Conservation (phyloP, 1,140 invertebrate genomes). For the Hydropsyche tenuis region DNA sequence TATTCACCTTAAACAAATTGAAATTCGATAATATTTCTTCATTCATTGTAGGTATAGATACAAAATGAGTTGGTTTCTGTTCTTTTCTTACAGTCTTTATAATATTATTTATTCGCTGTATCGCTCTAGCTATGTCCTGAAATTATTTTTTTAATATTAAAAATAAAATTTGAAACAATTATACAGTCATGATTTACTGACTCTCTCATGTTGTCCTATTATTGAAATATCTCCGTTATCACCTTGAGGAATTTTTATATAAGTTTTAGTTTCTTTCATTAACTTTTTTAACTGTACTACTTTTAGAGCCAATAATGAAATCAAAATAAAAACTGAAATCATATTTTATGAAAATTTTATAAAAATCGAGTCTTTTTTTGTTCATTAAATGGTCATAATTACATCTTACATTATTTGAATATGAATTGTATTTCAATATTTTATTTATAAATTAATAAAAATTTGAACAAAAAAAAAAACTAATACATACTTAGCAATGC, state of each 20-base stretch:
- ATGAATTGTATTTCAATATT: too few species aligned
- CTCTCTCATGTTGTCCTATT: conserved; percentile 39
- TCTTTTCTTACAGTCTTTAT: conserved; percentile 41
- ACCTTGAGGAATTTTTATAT: conserved; percentile 67
- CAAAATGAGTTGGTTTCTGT: conserved; percentile 45
- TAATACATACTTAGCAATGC: conserved; percentile 32
- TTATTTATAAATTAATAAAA: too few species aligned
- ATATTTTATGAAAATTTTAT: too few species aligned
- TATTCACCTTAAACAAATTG: conserved; percentile 45
- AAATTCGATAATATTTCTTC: conserved; percentile 36
- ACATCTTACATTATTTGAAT: not conserved
- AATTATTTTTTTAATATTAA: conserved; percentile 31
- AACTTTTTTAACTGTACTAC: conserved; percentile 67
- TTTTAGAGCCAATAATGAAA: conserved; percentile 71
- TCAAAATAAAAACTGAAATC: conserved; percentile 56
- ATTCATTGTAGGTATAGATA: conserved; percentile 41
- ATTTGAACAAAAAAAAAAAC: too few species aligned
- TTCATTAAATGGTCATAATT: too few species aligned
- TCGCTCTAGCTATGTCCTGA: conserved; percentile 40
- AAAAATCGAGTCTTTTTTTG: not conserved
- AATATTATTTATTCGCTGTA: conserved; percentile 44
- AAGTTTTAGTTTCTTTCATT: conserved; percentile 71
- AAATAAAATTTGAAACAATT: too few species aligned
- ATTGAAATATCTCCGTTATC: conserved; percentile 52
- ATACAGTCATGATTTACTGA: conserved; percentile 15